These are phyloP conservation scores for Hipparchia sbordonii DNA, from an alignment of 2,888 invertebrate species.

Conservation along the genomic window DNA sequence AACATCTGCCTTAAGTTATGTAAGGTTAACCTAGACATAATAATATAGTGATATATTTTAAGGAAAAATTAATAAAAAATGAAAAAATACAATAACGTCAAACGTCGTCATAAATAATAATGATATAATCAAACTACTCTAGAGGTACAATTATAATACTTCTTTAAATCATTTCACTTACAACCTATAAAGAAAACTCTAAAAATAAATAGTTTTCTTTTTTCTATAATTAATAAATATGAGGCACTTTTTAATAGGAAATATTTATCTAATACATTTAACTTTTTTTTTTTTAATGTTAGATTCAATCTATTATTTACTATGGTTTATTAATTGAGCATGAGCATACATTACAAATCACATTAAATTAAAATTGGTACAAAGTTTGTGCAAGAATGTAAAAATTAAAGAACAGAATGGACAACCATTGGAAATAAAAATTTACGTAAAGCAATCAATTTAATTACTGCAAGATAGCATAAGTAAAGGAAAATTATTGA, in stretches of 20 bases:
- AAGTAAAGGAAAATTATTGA: no score
- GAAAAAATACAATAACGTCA: conserved; percentile 9
- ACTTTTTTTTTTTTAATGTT: background rate
- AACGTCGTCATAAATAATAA: background rate
- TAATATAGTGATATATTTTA: background rate
- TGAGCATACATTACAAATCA: no score
- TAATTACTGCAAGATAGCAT: no score
- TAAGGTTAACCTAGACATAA: background rate
- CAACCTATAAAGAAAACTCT: conserved; percentile 10
- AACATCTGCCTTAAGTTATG: background rate
- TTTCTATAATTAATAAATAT: conserved; percentile 4
- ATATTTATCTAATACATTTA: background rate
- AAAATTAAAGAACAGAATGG: no score
- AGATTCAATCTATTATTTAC: background rate
- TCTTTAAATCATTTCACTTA: conserved; percentile 24
- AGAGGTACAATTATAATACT: conserved; percentile 24
- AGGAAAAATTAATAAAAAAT: background rate
- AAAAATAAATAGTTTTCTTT: background rate
- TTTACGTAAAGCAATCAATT: no score
- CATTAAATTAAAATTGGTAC: no score
- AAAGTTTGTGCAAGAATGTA: no score
- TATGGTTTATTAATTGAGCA: no score
- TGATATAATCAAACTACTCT: conserved; percentile 2
- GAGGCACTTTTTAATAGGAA: conserved; percentile 15
- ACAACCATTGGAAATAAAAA: no score